Evolutionary conservation across 2,113 vertebrate species (phyloP), one percentile per base, ranked within the genome.

Genomic region (Natator depressus): DNA sequence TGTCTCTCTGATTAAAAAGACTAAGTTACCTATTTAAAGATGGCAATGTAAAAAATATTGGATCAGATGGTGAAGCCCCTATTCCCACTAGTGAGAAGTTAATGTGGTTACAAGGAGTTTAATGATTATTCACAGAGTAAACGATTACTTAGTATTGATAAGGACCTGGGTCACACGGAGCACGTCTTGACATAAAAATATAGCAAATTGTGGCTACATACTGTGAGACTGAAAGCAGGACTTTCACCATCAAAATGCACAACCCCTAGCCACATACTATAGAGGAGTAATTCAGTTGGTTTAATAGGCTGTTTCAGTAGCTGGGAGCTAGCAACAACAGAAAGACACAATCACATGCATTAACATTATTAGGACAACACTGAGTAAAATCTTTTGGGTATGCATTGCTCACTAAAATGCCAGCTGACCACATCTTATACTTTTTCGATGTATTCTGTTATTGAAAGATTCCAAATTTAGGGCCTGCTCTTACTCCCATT

Each of bases 111-210:
- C 29, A 20, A 49, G 88, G 87, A 80, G 20, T 55, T 27, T 50
- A 95, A 88, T 10, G 94, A 24, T 14, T 62, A n/a, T 80, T 95
- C 19, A 88, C 54, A 91, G 29, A 82, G 13, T 8, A 82, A 78
- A 7, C 25, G 27, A 29, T 42, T 76, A 46, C 24, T 24, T 42
- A 25, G 72, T 10, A 42, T 25, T 72, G n/a, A 47, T 78, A 25
- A 78, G 42, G 42, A 78, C 47, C 42, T 29, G 75, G 42, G 22
- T 42, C 42, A 78, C 22, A 46, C 10, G 19, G 65, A 10, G 2
- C 35, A 76, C 7, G 25, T 25, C 75, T 46, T 42, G 42, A 46
- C 25, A 29, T 46, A 78, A 78, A 78, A 78, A 42, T 78, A 47
- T 78, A 78, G 13, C 11, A 16, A 47, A 78, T 25, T 78, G 38